Percentiles rank a stretch among this genome's conserved stretches.
phyloP scores from a whole-genome alignment of 2,797 vertebrate species.

The Emys orbicularis region DNA sequence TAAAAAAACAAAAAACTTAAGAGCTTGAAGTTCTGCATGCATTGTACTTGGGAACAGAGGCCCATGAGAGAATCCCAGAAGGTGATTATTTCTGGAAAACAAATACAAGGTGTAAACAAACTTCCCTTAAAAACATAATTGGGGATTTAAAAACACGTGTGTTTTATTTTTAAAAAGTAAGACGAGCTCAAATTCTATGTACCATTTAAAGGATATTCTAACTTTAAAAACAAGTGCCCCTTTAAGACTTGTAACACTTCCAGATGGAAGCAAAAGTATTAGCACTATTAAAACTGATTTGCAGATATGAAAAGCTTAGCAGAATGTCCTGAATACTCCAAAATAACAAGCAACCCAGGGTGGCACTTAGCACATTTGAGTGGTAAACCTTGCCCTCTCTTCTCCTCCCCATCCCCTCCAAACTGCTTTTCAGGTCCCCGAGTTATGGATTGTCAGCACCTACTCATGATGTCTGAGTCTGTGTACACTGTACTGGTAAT shows the following conservation, averaged over 20 bases:
- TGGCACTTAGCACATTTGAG: not conserved
- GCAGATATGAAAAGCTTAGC: not conserved
- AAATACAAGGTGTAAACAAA: not conserved
- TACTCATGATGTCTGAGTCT: conserved; percentile 40
- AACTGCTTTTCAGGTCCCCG: conserved; percentile 60
- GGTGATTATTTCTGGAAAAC: not conserved
- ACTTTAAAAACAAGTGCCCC: not conserved
- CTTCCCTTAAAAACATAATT: not conserved
- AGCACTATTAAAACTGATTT: not conserved
- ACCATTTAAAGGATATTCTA: not conserved
- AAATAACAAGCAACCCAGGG: not conserved
- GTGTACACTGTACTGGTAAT: not conserved
- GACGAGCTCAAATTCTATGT: not conserved
- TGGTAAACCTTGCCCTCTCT: conserved; percentile 15
- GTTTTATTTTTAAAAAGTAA: not conserved
- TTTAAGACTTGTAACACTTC: not conserved
- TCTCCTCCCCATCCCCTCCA: conserved; percentile 43
- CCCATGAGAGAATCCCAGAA: not conserved
- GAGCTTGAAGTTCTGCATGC: not conserved
- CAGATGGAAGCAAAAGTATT: not conserved
- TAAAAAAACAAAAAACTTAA: not conserved
- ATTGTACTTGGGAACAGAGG: not conserved
- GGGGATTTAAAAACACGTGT: not conserved
- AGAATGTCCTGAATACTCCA: conserved; percentile 1
- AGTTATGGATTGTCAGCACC: conserved; percentile 53